Base-by-base conservation (phyloP, 2,888 invertebrate species). In the Crepidodera aurea region DNA sequence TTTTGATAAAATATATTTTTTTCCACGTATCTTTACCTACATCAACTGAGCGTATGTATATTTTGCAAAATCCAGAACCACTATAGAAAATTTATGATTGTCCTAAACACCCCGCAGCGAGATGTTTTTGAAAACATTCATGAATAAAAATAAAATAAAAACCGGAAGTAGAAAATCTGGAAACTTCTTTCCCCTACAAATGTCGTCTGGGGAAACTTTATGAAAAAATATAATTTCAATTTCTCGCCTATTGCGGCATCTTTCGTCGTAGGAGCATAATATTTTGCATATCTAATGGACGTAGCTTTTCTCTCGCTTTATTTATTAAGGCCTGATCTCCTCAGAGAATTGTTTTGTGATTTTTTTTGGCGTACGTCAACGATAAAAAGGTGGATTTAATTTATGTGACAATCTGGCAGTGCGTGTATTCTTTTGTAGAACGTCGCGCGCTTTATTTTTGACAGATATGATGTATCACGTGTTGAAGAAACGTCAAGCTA, bases 221-320 rank as follows among this genome's bases (percentile, higher is more conserved):
- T 75, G 74, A 75, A 74, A 73, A 75, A 76, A 75, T 75, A 74
- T 77, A 75, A 77, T 76, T 77, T 75, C 74, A 75, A 76, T 75
- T 74, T 69, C 69, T 67, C 69, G 70, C 69, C 69, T 72, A 67
- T 71, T 71, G 73, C 66, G 73, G 70, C 69, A 71, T 71, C 71
- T 71, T 71, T 73, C 69, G 69, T 64, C 74, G 68, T 72, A 69
- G 71, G 68, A 64, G 73, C 74, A 74, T 73, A 42, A 72, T 68
- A 74, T 72, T 76, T 73, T 73, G 75, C 75, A 76, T 76, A 71
- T 67, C 68, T 74, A 74, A 75, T 75, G 70, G 70, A 70, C 72
- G 74, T 75, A 74, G 71, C 63, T 60, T 66, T 69, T 69, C 65
- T 64, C 65, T 62, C 56, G 51, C 67, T 68, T 70, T 73, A 71